These are phyloP conservation scores for Zhengitettix transpicula DNA, from an alignment of 2,888 invertebrate species.

Conservation along the genomic window DNA sequence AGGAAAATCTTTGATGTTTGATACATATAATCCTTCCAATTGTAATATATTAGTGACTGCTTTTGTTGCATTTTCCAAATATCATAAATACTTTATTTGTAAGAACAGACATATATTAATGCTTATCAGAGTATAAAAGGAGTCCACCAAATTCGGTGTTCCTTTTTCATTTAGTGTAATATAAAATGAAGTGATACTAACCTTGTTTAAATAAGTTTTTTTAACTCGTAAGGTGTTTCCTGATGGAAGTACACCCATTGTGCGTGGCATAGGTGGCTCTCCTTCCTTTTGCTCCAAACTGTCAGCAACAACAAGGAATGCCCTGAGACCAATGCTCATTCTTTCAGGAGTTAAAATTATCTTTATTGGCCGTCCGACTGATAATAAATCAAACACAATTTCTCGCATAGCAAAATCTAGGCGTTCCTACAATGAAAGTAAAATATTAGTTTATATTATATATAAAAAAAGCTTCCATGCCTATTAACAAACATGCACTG, in stretches of 20 bases:
- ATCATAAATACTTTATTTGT: too few relatives aligned
- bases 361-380: constrained; percentile 87
- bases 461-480: too few relatives aligned
- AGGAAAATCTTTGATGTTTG: too few relatives aligned
- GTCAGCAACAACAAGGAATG: constrained; percentile 96
- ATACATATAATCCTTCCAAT: too few relatives aligned
- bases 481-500: too few relatives aligned
- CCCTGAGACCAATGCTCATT: constrained; percentile 96
- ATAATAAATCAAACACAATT: constrained; percentile 93
- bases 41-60: too few relatives aligned
- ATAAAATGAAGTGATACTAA: constrained; percentile 11
- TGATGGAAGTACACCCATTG: constrained; percentile 85
- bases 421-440: constrained; percentile 42
- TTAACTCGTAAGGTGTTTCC: constrained; percentile 89
- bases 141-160: too few relatives aligned
- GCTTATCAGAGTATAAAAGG: too few relatives aligned
- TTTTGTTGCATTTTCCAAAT: too few relatives aligned
- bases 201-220: constrained; percentile 88
- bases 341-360: constrained; percentile 85
- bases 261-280: constrained; percentile 96
- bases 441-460: neutral
- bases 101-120: too few relatives aligned
- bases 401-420: constrained; percentile 98
- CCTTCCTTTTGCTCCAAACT: constrained; percentile 97
- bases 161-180: too few relatives aligned